phyloP scores from a whole-genome alignment of 2,888 invertebrate species.

The Harmothoe impar region DNA sequence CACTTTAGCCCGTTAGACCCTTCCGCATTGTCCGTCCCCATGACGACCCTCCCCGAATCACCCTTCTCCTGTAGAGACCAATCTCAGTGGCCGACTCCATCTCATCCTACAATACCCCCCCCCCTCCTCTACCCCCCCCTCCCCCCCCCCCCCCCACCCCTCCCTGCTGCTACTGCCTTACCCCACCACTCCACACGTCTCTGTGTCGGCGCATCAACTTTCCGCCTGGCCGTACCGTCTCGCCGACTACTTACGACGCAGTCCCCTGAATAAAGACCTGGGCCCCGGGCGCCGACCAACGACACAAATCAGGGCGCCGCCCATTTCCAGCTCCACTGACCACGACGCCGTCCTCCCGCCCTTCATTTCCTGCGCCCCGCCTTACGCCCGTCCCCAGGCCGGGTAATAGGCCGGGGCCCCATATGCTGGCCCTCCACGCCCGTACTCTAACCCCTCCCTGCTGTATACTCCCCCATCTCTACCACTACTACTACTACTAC shows the following conservation, averaged over 20 bases:
- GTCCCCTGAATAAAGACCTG: slow-evolving; percentile 34
- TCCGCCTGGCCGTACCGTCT: neutral
- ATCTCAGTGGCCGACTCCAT: neutral
- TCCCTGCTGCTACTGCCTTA: too few species aligned
- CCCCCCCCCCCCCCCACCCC: neutral
- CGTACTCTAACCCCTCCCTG: neutral
- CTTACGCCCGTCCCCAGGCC: slow-evolving; percentile 11
- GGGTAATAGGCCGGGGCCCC: slow-evolving; percentile 2
- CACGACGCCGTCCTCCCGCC: slow-evolving; percentile 14
- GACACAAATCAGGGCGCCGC: slow-evolving; percentile 46
- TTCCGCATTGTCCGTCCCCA: too few species aligned
- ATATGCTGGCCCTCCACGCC: slow-evolving; percentile 45
- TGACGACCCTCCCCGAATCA: neutral
- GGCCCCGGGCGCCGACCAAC: neutral
- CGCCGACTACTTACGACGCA: slow-evolving; percentile 31
- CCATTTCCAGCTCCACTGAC: slow-evolving; percentile 50
- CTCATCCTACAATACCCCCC: neutral
- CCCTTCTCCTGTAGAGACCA: neutral
- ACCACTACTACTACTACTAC: neutral
- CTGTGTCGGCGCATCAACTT: neutral
- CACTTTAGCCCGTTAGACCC: too few species aligned
- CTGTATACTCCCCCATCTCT: neutral
- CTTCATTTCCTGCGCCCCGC: slow-evolving; percentile 36
- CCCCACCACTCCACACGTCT: neutral
- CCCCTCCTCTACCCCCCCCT: neutral